phyloP scores from a whole-genome alignment of 2,888 invertebrate species.

The Leucania comma region DNA sequence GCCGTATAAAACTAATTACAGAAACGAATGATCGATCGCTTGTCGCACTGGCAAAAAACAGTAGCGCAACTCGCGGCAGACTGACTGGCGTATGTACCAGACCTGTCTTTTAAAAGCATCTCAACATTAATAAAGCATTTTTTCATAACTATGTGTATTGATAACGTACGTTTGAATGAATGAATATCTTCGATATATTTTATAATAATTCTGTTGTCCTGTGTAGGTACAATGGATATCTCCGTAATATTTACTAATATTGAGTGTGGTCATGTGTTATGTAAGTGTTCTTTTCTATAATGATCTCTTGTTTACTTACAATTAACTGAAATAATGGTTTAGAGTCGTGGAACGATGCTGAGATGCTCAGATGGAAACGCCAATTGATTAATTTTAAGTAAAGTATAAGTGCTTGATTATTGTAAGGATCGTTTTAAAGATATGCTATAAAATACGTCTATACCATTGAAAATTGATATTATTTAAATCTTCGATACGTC shows the following conservation, averaged over 20 bases:
- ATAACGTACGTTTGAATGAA: constrained; percentile 82
- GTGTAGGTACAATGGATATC: constrained; percentile 76
- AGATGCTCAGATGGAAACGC: constrained; percentile 87
- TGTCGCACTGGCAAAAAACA: constrained; percentile 47
- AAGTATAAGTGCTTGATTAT: constrained; percentile 85
- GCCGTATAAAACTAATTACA: constrained; percentile 41
- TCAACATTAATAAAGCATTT: constrained; percentile 69
- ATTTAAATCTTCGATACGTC: constrained; percentile 82
- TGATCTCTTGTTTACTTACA: constrained; percentile 89
- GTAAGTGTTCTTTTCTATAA: constrained; percentile 77
- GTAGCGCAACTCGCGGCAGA: constrained; percentile 13
- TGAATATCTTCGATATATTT: constrained; percentile 78
- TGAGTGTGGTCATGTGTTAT: constrained; percentile 84
- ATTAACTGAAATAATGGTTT: constrained; percentile 85
- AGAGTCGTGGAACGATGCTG: constrained; percentile 69
- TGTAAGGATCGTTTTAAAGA: constrained; percentile 81
- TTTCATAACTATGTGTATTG: constrained; percentile 68
- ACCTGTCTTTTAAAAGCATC: constrained; percentile 70
- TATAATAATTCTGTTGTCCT: constrained; percentile 74
- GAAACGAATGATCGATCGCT: constrained; percentile 37
- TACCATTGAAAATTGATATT: constrained; percentile 84
- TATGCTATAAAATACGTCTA: constrained; percentile 78
- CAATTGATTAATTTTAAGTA: constrained; percentile 85
- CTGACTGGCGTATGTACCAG: constrained; percentile 34
- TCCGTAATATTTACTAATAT: constrained; percentile 77